Evolutionary conservation across 2,113 vertebrate genomes (phyloP).

Genomic region (Hippocampus comes): DNA sequence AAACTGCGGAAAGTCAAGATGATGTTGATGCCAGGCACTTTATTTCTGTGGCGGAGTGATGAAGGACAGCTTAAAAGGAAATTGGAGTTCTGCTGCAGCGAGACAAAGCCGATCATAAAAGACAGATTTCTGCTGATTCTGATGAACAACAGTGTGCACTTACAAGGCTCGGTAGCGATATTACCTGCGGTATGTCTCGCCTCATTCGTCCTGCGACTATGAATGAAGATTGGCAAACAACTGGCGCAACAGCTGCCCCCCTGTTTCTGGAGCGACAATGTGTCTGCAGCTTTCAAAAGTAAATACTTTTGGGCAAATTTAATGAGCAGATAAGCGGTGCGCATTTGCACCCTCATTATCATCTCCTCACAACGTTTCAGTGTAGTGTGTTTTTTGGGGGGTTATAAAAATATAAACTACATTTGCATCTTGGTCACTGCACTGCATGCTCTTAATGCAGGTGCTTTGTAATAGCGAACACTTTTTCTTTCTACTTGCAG

Average conservation of each 20-base stretch:
- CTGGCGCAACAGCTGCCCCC: not conserved
- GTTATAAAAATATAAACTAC: not conserved
- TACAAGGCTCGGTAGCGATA: not conserved
- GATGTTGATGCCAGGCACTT: conserved; percentile 14
- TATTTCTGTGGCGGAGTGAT: conserved; percentile 14
- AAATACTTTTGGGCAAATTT: not conserved
- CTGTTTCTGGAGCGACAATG: not conserved
- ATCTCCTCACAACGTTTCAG: not conserved
- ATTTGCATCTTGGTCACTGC: not conserved
- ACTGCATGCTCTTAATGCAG: not conserved
- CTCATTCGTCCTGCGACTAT: not conserved
- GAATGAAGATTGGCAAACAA: not conserved
- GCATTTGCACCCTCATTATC: not conserved
- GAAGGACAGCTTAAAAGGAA: conserved; percentile 32
- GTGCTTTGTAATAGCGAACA: not conserved
- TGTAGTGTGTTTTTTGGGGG: not conserved
- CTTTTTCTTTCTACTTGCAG: not conserved
- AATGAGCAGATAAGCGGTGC: not conserved
- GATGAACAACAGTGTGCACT: not conserved
- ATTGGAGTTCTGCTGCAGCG: conserved; percentile 29
- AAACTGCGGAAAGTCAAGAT: not conserved
- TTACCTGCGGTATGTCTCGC: not conserved
- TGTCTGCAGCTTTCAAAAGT: not conserved
- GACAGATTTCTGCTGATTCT: conserved; percentile 1
- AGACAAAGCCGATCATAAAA: conserved; percentile 36